Conservation (phyloP, 1,140 invertebrate species). For the Rhynchophorus ferrugineus region DNA sequence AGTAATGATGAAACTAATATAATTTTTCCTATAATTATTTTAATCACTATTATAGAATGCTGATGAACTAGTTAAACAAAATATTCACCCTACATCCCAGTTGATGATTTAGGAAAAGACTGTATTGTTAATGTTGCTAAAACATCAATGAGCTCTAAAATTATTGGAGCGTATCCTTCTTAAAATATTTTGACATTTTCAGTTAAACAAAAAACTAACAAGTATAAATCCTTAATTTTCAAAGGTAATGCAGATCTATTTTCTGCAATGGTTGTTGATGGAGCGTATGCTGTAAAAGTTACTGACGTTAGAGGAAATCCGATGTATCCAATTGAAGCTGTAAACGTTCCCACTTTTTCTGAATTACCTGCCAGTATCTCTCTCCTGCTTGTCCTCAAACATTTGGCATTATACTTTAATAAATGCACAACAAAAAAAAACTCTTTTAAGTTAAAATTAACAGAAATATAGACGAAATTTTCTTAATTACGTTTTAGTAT, state of each 20-base stretch:
- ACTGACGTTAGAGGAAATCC: conserved; percentile 78
- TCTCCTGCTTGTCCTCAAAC: no score
- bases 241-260: conserved; percentile 88
- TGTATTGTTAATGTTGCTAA: conserved; percentile 91
- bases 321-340: conserved; percentile 91
- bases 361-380: no score
- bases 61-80: conserved; percentile 97
- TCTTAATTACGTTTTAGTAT: no score
- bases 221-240: neutral
- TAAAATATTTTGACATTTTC: neutral
- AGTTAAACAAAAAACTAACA: neutral
- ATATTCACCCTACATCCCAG: conserved; percentile 95
- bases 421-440: no score
- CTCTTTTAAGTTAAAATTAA: no score
- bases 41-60: conserved; percentile 86
- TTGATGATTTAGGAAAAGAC: conserved; percentile 85
- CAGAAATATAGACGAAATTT: no score
- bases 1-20: no score
- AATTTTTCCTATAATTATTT: no score
- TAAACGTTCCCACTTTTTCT: no score
- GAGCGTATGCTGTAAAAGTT: conserved; percentile 62
- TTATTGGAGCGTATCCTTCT: conserved; percentile 92
- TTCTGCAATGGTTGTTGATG: conserved; percentile 93
- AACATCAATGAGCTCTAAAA: conserved; percentile 98
- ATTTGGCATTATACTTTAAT: no score